Evolutionary conservation across 1,140 invertebrate species (phyloP).

Genomic region (Bombus affinis): DNA sequence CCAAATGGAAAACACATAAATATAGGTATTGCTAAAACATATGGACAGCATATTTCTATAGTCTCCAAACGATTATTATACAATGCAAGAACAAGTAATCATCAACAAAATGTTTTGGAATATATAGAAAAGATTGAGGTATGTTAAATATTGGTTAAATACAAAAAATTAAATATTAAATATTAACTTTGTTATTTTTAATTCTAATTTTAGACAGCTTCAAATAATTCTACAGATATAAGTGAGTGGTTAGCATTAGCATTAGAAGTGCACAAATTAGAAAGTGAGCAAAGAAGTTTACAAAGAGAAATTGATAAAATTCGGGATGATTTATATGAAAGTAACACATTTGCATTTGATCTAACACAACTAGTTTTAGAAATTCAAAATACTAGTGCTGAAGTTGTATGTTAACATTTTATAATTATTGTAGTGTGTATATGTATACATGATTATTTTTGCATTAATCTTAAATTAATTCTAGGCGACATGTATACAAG

Average conservation of each 20-base stretch:
- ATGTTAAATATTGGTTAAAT: slow-evolving; percentile 40
- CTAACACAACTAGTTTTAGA: slow-evolving; percentile 56
- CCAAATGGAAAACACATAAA: slow-evolving; percentile 55
- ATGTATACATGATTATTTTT: background rate
- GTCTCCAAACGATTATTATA: slow-evolving; percentile 60
- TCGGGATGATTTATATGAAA: slow-evolving; percentile 53
- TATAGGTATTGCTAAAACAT: slow-evolving; percentile 69
- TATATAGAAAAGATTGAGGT: slow-evolving; percentile 72
- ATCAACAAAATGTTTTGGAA: slow-evolving; percentile 62
- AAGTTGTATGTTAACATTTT: slow-evolving; percentile 61
- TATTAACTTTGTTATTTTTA: slow-evolving; percentile 24
- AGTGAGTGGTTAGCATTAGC: slow-evolving; percentile 72
- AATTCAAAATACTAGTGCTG: slow-evolving; percentile 62
- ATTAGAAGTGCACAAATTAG: slow-evolving; percentile 72
- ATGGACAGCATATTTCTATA: slow-evolving; percentile 70
- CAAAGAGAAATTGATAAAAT: slow-evolving; percentile 69
- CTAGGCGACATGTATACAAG: slow-evolving; percentile 59
- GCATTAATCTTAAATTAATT: slow-evolving; percentile 35
- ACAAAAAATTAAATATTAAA: slow-evolving; percentile 21
- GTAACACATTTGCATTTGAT: slow-evolving; percentile 37
- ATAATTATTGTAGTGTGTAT: slow-evolving; percentile 17
- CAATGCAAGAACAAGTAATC: slow-evolving; percentile 51
- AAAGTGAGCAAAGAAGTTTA: slow-evolving; percentile 66
- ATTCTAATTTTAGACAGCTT: slow-evolving; percentile 8
- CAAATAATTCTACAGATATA: slow-evolving; percentile 55